phyloP scores from a whole-genome alignment of 2,888 invertebrate species.

The Opisthograptis luteolata region DNA sequence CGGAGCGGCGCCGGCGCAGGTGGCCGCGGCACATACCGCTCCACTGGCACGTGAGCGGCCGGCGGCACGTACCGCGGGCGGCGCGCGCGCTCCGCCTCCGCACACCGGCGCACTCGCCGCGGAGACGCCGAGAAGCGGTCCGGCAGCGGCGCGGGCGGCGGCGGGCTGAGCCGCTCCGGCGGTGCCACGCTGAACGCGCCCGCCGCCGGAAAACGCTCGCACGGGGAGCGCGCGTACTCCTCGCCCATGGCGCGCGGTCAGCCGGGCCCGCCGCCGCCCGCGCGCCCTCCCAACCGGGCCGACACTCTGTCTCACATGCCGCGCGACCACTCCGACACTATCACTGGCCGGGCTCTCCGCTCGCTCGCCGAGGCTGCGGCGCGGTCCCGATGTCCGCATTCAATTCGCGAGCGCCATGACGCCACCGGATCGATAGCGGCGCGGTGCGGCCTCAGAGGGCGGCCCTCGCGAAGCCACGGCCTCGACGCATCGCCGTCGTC shows the following conservation, averaged over 20 bases:
- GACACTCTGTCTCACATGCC: conserved; percentile 77
- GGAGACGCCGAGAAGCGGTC: conserved; percentile 82
- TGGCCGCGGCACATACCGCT: conserved; percentile 88
- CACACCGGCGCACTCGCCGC: conserved; percentile 86
- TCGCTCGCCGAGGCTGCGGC: conserved; percentile 67
- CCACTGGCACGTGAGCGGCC: conserved; percentile 88
- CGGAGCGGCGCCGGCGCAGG: conserved; percentile 78
- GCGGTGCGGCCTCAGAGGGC: conserved; percentile 74
- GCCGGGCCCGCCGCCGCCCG: conserved; percentile 80
- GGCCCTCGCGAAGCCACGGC: conserved; percentile 65
- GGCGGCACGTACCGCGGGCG: conserved; percentile 87
- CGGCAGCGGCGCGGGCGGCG: conserved; percentile 86
- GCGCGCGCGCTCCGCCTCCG: conserved; percentile 87
- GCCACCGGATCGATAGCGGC: conserved; percentile 79
- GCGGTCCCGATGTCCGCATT: conserved; percentile 80
- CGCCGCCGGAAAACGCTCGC: conserved; percentile 83
- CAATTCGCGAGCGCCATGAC: conserved; percentile 80
- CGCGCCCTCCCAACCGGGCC: conserved; percentile 69
- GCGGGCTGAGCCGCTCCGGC: conserved; percentile 86
- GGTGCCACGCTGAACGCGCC: conserved; percentile 86
- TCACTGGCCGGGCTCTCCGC: conserved; percentile 67
- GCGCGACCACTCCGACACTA: conserved; percentile 69
- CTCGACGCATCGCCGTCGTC: conserved; percentile 64
- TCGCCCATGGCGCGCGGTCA: conserved; percentile 82
- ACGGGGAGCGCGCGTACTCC: conserved; percentile 81